Percentiles rank a stretch among this genome's conserved stretches.
These are phyloP conservation scores for Hystrix brachyura DNA, from an alignment of 2,113 vertebrate genomes.

Conservation along the genomic window DNA sequence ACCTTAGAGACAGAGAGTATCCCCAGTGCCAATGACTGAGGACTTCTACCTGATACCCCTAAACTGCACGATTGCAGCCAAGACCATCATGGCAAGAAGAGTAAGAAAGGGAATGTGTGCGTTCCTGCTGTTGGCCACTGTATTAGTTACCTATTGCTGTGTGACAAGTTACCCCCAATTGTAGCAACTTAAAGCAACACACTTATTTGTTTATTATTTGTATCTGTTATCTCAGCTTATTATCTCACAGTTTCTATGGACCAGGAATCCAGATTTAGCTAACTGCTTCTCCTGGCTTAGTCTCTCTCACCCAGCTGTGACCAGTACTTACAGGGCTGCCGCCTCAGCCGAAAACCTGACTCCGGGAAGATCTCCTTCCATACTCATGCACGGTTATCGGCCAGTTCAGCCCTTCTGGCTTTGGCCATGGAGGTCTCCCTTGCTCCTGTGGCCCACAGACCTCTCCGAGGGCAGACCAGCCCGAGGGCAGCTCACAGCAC, in stretches of 20 bases:
- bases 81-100: no score
- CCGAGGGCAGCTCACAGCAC: background rate
- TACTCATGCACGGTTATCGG: background rate
- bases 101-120: background rate
- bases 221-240: background rate
- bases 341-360: background rate
- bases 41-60: background rate
- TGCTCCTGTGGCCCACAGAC: rapidly evolving
- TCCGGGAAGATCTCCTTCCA: background rate
- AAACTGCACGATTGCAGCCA: background rate
- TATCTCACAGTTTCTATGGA: background rate
- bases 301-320: background rate
- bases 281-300: background rate
- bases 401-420: background rate
- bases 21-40: background rate
- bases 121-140: background rate
- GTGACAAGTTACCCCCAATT: background rate
- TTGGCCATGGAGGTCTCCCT: background rate
- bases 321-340: background rate
- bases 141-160: background rate
- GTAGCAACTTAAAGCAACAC: background rate
- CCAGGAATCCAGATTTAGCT: background rate
- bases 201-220: background rate
- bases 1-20: background rate
- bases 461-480: background rate